These are phyloP conservation scores for Nasonia oneida DNA, from an alignment of 2,888 invertebrate genomes.

Conservation along the genomic window DNA sequence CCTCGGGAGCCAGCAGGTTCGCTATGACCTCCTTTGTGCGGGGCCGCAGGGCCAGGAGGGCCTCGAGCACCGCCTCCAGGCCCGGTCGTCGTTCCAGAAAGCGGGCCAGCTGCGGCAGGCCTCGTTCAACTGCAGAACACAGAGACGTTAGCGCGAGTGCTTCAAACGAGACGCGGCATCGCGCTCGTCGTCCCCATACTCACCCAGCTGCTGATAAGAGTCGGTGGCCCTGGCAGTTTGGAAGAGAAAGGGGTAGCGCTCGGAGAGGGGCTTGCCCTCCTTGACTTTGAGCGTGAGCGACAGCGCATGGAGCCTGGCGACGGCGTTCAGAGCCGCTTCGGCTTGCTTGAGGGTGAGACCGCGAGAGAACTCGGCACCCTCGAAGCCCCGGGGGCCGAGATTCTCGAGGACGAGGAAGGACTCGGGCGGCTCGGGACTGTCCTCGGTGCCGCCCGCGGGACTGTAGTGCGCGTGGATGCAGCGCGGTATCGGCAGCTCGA, in stretches of 20 bases:
- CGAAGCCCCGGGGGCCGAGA: slow-evolving; percentile 84
- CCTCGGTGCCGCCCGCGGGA: slow-evolving; percentile 78
- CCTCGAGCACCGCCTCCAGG: slow-evolving; percentile 83
- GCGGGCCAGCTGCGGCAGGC: slow-evolving; percentile 87
- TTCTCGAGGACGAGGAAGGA: slow-evolving; percentile 89
- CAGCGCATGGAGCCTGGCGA: slow-evolving; percentile 87
- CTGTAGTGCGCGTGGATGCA: slow-evolving; percentile 85
- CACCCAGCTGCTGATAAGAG: slow-evolving; percentile 86
- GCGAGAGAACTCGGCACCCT: slow-evolving; percentile 85
- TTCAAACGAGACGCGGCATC: background rate
- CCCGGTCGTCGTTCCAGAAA: slow-evolving; percentile 86
- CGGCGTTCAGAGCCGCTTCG: slow-evolving; percentile 85
- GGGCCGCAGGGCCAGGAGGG: slow-evolving; percentile 83
- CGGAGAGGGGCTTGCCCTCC: slow-evolving; percentile 80
- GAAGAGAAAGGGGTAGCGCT: slow-evolving; percentile 86
- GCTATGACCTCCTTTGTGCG: slow-evolving; percentile 87
- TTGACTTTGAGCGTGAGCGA: slow-evolving; percentile 84
- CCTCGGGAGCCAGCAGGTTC: slow-evolving; percentile 85
- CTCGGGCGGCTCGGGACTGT: slow-evolving; percentile 81
- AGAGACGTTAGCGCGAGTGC: background rate
- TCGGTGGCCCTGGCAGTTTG: slow-evolving; percentile 89
- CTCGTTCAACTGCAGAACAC: slow-evolving; percentile 83
- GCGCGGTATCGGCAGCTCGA: slow-evolving; percentile 85
- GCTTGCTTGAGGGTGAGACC: slow-evolving; percentile 85
- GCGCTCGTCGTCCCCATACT: background rate